phyloP scores from a whole-genome alignment of 2,797 vertebrate species.

The Takifugu rubripes region DNA sequence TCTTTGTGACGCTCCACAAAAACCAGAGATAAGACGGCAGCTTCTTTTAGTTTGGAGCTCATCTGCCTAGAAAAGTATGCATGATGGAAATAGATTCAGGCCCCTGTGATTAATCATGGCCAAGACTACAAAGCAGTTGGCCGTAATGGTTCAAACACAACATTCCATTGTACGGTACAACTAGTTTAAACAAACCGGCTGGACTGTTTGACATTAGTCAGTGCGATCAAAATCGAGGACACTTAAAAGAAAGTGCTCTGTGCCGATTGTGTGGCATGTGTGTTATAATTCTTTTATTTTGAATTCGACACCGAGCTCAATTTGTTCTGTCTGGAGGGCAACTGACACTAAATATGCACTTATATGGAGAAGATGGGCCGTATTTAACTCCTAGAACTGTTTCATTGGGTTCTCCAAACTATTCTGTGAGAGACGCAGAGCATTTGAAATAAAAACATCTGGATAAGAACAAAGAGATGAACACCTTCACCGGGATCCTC shows the following conservation, averaged over 20 bases:
- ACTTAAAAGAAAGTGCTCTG: conserved; percentile 38
- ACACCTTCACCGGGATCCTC: too few species aligned
- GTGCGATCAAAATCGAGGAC: conserved; percentile 42
- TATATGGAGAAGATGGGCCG: too few species aligned
- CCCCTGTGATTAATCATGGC: conserved; percentile 26
- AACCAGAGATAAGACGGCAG: neutral
- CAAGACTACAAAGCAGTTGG: conserved; percentile 32
- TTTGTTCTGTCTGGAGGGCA: too few species aligned
- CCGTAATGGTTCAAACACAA: conserved; percentile 30
- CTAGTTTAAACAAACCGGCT: conserved; percentile 46
- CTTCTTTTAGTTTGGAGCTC: conserved; percentile 7
- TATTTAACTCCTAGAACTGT: too few species aligned
- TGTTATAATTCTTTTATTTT: too few species aligned
- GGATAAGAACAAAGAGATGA: too few species aligned
- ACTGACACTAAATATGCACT: too few species aligned
- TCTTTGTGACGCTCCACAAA: neutral
- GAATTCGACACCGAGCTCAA: too few species aligned
- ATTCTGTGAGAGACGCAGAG: too few species aligned
- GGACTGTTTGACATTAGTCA: conserved; percentile 56
- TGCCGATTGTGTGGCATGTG: conserved; percentile 1
- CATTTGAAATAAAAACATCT: too few species aligned
- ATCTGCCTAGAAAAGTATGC: conserved; percentile 12
- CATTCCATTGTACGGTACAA: conserved; percentile 33
- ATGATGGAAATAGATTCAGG: conserved; percentile 12
- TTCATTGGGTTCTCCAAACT: too few species aligned